These are phyloP conservation scores for Connochaetes taurinus DNA, from an alignment of 2,113 vertebrate genomes.

Conservation along the genomic window DNA sequence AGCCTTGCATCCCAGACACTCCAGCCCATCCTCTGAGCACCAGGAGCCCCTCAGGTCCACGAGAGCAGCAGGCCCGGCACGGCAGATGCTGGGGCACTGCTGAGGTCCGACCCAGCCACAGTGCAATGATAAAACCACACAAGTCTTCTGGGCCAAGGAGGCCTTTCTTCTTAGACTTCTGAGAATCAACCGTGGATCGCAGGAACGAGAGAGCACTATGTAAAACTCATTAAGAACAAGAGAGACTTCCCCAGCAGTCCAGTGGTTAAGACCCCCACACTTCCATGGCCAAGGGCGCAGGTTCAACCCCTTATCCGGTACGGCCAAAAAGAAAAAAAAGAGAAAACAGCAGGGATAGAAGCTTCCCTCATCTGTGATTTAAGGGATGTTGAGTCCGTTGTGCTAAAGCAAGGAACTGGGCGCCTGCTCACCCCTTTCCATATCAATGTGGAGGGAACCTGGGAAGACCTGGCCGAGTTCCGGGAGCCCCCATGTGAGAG, in stretches of 20 bases:
- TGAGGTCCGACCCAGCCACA: neutral
- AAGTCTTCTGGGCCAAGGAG: neutral
- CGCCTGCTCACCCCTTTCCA: neutral
- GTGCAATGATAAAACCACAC: neutral
- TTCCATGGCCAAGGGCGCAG: neutral
- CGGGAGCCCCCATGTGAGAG: neutral
- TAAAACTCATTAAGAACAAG: neutral
- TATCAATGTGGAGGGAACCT: neutral
- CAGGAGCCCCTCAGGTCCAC: neutral
- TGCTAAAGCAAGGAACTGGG: neutral
- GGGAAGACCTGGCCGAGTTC: neutral
- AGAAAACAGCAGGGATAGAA: neutral
- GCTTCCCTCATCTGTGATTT: neutral
- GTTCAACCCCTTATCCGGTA: neutral
- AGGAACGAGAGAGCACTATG: neutral
- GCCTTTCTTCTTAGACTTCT: neutral
- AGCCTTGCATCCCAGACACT: neutral
- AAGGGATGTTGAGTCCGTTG: fast-evolving
- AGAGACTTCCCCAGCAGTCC: neutral
- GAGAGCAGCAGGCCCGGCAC: fast-evolving
- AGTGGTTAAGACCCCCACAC: neutral
- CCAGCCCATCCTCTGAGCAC: neutral
- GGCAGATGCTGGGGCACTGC: too few species aligned
- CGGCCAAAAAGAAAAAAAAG: neutral
- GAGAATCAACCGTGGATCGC: neutral